Evolutionary conservation across 30 jellyfish, hydroid and myxozoan genomes (phyloP).

Genomic region (Cassiopea andromeda): DNA sequence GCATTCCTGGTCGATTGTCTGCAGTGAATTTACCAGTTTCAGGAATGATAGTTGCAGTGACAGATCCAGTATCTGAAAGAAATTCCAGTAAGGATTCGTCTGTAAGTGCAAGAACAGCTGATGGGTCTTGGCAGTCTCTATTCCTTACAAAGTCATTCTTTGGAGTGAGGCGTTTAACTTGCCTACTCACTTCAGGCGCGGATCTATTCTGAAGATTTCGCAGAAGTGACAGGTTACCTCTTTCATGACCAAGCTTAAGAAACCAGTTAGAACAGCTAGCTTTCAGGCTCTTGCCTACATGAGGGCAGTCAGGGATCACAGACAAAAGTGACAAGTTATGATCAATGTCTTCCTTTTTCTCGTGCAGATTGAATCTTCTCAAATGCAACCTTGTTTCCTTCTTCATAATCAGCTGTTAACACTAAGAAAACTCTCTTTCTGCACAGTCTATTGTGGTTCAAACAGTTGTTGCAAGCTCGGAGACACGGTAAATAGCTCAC

Average conservation of each 20-base stretch:
- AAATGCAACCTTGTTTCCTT: too few relatives aligned
- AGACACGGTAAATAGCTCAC: too few relatives aligned
- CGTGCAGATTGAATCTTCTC: too few relatives aligned
- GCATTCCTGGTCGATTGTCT: slow-evolving; percentile 27
- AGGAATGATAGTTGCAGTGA: slow-evolving; percentile 33
- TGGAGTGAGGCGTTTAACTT: slow-evolving; percentile 8
- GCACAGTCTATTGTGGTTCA: too few relatives aligned
- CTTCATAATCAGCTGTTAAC: too few relatives aligned
- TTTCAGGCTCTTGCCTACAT: too few relatives aligned
- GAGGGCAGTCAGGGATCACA: slow-evolving; percentile 57
- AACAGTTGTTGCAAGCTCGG: too few relatives aligned
- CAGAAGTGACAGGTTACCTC: slow-evolving; percentile 35
- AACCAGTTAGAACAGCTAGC: slow-evolving; percentile 27
- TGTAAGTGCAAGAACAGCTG: slow-evolving; percentile 43
- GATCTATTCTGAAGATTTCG: slow-evolving; percentile 51
- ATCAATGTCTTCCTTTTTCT: background rate
- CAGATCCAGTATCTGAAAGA: background rate
- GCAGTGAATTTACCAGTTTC: slow-evolving; percentile 22
- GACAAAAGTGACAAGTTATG: slow-evolving; percentile 16
- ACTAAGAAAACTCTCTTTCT: too few relatives aligned
- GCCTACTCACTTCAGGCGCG: background rate
- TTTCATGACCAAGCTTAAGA: slow-evolving; percentile 29
- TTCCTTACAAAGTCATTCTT: slow-evolving; percentile 47
- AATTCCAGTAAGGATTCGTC: background rate
- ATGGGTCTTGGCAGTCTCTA: slow-evolving; percentile 57